Evolutionary conservation across 2,113 vertebrate species (phyloP).

Genomic region (Heterocephalus glaber): DNA sequence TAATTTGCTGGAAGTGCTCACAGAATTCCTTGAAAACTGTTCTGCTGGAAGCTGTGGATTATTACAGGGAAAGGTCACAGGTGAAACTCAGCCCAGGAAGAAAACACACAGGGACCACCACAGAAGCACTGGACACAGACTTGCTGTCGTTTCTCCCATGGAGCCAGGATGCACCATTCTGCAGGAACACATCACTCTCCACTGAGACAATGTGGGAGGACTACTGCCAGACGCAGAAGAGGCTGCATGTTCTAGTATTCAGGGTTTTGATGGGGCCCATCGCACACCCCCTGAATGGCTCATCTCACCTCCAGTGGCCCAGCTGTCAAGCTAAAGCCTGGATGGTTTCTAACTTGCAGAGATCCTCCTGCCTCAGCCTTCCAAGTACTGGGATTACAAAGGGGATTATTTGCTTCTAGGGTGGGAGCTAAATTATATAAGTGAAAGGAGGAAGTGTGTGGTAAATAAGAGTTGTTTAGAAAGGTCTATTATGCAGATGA

Average conservation of each 20-base stretch:
- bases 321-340: neutral
- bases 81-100: neutral
- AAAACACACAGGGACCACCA: no score
- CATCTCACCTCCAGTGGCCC: neutral
- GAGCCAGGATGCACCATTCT: neutral
- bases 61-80: neutral
- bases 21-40: neutral
- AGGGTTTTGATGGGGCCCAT: neutral
- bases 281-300: neutral
- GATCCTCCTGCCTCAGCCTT: neutral
- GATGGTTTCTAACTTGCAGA: neutral
- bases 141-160: neutral
- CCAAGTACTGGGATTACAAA: neutral
- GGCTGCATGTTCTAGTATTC: neutral
- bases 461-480: neutral
- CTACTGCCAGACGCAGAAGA: neutral
- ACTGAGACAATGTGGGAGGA: neutral
- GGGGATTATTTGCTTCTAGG: neutral
- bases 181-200: neutral
- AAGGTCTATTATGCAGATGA: neutral
- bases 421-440: neutral
- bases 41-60: neutral
- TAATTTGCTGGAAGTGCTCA: neutral
- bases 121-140: neutral
- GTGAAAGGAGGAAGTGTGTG: neutral